Base-by-base conservation (phyloP, 1,140 invertebrate species). In the Adoxophyes honmai region DNA sequence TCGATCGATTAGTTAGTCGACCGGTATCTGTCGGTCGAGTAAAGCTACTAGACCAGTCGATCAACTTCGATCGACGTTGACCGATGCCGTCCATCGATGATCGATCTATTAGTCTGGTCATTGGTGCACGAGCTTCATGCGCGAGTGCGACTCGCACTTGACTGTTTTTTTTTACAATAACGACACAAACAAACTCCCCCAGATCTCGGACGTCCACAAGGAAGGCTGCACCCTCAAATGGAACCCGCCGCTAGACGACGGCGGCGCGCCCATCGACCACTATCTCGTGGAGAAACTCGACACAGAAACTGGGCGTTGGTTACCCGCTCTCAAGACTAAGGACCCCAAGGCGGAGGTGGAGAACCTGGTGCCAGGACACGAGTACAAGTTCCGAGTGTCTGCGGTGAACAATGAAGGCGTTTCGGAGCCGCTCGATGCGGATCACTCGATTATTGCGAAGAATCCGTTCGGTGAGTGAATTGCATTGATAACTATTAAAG, bases 331-430 rank as follows among this genome's bases (percentile, higher is more conserved):
- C 21, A 90, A 89, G 95, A 95, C 64, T 90, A 95, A 95, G 70
- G 96, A 97, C 58, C 94, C 96, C 0, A 96, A 95, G 68, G 94
- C 96, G 60, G 95, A 95, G 66, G 91, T 97, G 1, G 93, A 94
- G 62, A 97, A 96, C 81, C 84, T 97, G 38, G 94, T 95, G 51
- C 96, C 96, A 21, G 97, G 92, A 37, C 96, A 99, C 70, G 97
- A 98, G 82, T 99, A 99, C 87, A 98, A 98, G 89, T 99, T 99
- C 93, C 92, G 98, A 39, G 97, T 99, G 0, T 92, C 94, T 10
- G 98, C 98, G 57, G 97, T 99, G 1, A 99, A 99, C 82, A 93
- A 95, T 53, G 96, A 99, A 88, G 98, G 98, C 14, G 95, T 96
- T 80, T 98, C 97, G 3, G 96, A 98, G 75, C 97, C 97, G 10